These are phyloP conservation scores for Torymus aiolomorphi DNA, from an alignment of 2,888 invertebrate genomes.

Conservation along the genomic window DNA sequence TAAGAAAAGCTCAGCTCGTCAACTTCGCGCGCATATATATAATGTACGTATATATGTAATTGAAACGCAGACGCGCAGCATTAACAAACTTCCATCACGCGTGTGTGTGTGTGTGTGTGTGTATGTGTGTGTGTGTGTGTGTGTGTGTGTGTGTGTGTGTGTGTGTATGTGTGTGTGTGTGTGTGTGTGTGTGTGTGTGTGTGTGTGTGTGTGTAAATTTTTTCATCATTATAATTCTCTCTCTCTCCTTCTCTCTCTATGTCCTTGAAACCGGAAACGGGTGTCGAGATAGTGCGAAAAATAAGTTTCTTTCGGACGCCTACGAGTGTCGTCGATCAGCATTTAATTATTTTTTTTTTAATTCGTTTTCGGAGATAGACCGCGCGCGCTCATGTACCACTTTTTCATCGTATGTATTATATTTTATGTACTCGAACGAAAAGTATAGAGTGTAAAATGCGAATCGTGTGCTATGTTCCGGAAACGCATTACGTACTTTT, in stretches of 20 bases:
- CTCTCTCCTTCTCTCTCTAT: slow-evolving; percentile 49
- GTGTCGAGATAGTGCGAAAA: slow-evolving; percentile 36
- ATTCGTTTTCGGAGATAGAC: slow-evolving; percentile 37
- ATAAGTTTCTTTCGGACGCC: slow-evolving; percentile 45
- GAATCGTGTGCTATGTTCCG: no score
- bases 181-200: no score
- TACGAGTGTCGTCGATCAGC: slow-evolving; percentile 4
- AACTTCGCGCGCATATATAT: slow-evolving; percentile 51
- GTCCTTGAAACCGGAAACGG: slow-evolving; percentile 71
- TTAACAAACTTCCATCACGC: slow-evolving; percentile 36
- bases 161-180: no score
- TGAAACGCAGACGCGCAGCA: slow-evolving; percentile 42
- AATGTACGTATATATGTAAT: slow-evolving; percentile 13
- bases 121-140: no score
- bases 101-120: no score
- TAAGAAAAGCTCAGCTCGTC: slow-evolving; percentile 32
- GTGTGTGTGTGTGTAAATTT: slow-evolving; percentile 34
- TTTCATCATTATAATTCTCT: neutral
- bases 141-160: no score
- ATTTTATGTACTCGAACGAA: neutral
- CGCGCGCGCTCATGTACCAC: neutral
- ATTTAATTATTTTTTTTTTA: slow-evolving; percentile 36
- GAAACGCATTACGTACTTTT: no score
- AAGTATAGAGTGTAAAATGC: no score
- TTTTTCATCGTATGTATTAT: neutral